Conservation (phyloP, 2,888 invertebrate species). For the Sepioteuthis lessoniana region DNA sequence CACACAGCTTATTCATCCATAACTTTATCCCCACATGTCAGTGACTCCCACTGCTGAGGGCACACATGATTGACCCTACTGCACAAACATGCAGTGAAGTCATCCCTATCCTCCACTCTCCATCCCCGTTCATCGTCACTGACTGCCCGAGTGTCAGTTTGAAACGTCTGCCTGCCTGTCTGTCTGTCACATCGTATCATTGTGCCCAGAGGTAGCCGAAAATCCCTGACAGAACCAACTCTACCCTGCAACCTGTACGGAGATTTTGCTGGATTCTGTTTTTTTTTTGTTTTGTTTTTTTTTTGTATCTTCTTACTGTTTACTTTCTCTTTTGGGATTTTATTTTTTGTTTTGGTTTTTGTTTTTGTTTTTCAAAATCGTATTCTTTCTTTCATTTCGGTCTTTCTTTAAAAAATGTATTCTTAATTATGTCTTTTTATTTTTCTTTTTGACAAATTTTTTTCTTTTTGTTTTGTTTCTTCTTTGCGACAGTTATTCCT, state of each 20-base stretch:
- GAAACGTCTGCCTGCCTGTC: neutral
- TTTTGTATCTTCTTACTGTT: neutral
- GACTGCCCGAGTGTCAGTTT: neutral
- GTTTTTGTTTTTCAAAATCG: too few species aligned
- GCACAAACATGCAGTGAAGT: slow-evolving; percentile 12
- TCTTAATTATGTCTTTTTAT: too few species aligned
- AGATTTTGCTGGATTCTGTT: neutral
- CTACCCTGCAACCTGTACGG: neutral
- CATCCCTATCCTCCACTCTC: neutral
- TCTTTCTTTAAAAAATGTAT: too few species aligned
- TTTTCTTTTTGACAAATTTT: too few species aligned
- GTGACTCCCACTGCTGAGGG: neutral
- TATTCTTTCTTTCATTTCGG: too few species aligned
- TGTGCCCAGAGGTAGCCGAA: neutral
- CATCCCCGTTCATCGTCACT: neutral
- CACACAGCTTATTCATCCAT: neutral
- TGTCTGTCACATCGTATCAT: slow-evolving; percentile 10
- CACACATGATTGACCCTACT: slow-evolving; percentile 11
- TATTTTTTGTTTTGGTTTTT: too few species aligned
- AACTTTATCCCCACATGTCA: neutral
- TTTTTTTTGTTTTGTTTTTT: neutral
- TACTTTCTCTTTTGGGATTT: neutral
- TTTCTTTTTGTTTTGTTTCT: too few species aligned
- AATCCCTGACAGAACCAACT: neutral
- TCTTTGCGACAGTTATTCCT: too few species aligned